Conservation (phyloP, 1,140 invertebrate species). For the Tyrophagus putrescentiae region DNA sequence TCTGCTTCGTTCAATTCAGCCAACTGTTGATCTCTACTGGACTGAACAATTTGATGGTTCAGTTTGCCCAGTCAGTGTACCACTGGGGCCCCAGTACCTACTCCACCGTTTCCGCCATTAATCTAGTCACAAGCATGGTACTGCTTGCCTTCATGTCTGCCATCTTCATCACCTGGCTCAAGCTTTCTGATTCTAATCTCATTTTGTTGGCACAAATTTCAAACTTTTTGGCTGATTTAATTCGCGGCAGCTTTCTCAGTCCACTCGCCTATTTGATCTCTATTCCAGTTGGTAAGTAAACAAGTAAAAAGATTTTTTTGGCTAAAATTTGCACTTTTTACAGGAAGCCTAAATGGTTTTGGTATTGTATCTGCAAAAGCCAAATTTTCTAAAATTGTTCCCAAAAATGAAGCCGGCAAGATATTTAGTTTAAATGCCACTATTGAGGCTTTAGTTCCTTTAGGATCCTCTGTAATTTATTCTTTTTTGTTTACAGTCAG, state of each 20-base stretch:
- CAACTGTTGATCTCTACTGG: neutral
- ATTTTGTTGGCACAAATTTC: neutral
- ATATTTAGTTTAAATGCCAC: neutral
- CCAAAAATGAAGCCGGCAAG: neutral
- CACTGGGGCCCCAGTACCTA: neutral
- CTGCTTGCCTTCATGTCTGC: neutral
- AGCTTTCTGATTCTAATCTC: neutral
- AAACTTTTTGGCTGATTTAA: neutral
- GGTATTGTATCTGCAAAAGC: neutral
- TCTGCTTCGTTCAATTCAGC: neutral
- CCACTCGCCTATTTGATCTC: neutral
- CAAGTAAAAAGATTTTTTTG: neutral
- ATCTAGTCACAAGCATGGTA: neutral
- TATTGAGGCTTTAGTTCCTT: neutral
- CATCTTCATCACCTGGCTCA: neutral
- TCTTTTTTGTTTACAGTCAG: conserved; percentile 1
- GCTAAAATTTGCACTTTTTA: too few relatives aligned
- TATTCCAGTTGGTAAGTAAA: neutral
- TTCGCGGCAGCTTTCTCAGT: neutral
- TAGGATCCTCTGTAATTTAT: neutral
- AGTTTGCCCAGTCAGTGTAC: neutral
- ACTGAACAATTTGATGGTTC: neutral
- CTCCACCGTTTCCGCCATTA: neutral
- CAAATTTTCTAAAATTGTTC: conserved; percentile 12
- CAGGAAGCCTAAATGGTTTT: neutral